These are phyloP conservation scores for Pseudeuparius sepicola DNA, from an alignment of 2,888 invertebrate genomes.

Conservation along the genomic window DNA sequence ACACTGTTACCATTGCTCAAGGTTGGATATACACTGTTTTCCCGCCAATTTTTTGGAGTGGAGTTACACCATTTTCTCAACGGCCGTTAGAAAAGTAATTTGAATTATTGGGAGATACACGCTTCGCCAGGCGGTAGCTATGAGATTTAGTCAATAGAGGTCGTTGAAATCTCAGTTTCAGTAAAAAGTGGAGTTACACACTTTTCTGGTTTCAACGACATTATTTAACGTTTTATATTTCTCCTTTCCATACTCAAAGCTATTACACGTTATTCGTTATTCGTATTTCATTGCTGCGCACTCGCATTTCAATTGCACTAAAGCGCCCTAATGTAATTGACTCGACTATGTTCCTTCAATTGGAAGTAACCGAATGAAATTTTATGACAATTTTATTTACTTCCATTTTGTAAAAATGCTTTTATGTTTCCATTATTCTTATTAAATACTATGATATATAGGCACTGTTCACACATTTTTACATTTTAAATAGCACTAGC, in stretches of 20 bases:
- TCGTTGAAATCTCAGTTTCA: constrained; percentile 3
- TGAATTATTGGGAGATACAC: constrained; percentile 1
- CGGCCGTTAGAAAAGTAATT: constrained; percentile 1
- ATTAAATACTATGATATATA: no score
- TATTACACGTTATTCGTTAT: neutral
- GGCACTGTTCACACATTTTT: no score
- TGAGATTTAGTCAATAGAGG: constrained; percentile 1
- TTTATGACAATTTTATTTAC: no score
- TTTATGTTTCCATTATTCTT: no score
- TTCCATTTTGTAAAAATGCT: no score
- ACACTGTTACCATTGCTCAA: constrained; percentile 1
- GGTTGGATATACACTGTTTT: constrained; percentile 2
- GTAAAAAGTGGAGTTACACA: constrained; percentile 3
- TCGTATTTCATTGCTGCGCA: no score
- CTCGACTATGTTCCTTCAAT: no score
- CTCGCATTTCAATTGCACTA: no score
- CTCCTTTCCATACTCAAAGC: neutral
- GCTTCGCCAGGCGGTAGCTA: constrained; percentile 2
- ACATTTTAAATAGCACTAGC: no score
- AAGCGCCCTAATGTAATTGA: no score
- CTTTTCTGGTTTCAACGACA: constrained; percentile 2
- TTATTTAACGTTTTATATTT: neutral
- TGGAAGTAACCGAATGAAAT: no score
- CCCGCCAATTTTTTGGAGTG: constrained; percentile 1
- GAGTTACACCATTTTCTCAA: constrained; percentile 2